Evolutionary conservation across 2,113 vertebrate genomes (phyloP), one percentile per base, ranked within the genome.

Genomic region (Cyprinodon tularosa): DNA sequence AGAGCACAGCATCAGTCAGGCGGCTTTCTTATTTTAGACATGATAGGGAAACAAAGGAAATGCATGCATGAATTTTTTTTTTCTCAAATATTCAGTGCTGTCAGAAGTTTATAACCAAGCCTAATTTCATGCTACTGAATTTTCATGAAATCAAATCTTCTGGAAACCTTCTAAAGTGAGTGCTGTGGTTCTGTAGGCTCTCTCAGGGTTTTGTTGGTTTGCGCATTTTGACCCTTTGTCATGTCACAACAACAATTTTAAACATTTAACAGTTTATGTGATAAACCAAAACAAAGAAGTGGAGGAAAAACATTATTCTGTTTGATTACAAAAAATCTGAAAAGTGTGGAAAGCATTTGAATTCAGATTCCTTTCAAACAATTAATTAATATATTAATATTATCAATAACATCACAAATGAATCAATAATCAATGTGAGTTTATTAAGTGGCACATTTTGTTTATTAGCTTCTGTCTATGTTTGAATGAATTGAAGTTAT

Each of bases 1-100:
- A 57, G 59, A 81, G 68, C 39, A 37, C 72, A 74, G 36, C 59
- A 38, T 53, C 50, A 20, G 29, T 20, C 44, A 1, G 20, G 72
- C 12, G 15, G 67, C 37, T 37, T 38, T 38, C 12, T 63, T n/a
- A 53, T 53, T 53, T 53, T 20, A 53, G 50, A 53, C 17, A 20
- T 53, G 17, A 53, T 8, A 53, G 50, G 50, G 50, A 20, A 53
- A 53, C 50, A 53, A 53, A 53, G 50, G 17, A 53, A n/a, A 20
- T 13, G 29, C 17, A 53, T 53, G 50, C 50, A 53, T 45, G 44
- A 45, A 29, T 29, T 29, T 29, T 29, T 29, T n/a, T 20, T 53
- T 53, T 53, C n/a, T 17, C 17, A n/a, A 20, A 53, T 53, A 20
- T 17, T 7, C 14, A 53, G 14, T 20, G 17, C 15, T 1, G 48